Evolutionary conservation across 2,113 vertebrate genomes (phyloP).

Genomic region (Cebus imitator): DNA sequence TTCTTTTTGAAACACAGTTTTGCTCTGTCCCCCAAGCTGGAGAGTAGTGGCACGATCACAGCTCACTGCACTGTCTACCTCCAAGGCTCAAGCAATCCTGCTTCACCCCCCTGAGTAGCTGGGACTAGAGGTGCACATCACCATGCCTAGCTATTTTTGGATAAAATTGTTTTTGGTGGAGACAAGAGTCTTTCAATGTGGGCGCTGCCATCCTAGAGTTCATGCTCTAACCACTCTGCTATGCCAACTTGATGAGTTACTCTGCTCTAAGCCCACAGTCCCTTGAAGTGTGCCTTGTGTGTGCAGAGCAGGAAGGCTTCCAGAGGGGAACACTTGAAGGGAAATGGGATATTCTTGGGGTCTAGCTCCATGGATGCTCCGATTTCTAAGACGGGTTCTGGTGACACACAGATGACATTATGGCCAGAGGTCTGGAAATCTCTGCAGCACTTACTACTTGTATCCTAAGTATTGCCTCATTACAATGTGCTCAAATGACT

Average conservation of each 20-base stretch:
- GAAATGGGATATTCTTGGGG: background rate
- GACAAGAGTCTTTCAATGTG: background rate
- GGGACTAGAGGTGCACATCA: no score
- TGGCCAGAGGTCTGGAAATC: background rate
- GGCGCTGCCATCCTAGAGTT: background rate
- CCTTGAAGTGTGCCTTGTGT: background rate
- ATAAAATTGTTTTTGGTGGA: no score
- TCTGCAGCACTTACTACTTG: background rate
- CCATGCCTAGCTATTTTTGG: no score
- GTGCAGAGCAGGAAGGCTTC: background rate
- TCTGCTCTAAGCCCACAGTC: rapidly evolving
- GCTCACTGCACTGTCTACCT: no score
- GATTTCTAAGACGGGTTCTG: background rate
- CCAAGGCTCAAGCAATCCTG: no score
- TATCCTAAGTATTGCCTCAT: background rate
- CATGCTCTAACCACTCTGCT: background rate
- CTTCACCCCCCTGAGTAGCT: no score
- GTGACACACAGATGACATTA: background rate
- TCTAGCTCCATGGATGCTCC: background rate
- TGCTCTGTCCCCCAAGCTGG: no score
- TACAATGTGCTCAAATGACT: background rate
- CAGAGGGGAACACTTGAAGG: background rate
- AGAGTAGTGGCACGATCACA: no score
- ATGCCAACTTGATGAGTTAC: background rate
- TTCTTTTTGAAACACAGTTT: no score